Conservation (phyloP, 2,888 invertebrate species). For the Oligia strigilis region DNA sequence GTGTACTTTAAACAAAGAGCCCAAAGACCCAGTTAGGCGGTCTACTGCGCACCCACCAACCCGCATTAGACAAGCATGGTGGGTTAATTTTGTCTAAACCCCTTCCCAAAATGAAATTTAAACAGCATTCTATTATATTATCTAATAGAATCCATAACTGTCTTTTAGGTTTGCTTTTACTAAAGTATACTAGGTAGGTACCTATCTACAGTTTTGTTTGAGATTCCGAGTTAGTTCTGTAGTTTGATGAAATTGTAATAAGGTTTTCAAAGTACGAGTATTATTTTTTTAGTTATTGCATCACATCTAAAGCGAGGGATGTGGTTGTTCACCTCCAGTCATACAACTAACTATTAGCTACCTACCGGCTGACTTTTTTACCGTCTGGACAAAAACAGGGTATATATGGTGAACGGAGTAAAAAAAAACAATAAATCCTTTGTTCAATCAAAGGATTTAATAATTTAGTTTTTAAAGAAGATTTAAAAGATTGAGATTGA, state of each 20-base stretch:
- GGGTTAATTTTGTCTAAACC: too few species aligned
- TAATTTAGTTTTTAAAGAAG: too few species aligned
- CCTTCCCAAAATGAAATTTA: too few species aligned
- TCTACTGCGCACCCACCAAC: too few species aligned
- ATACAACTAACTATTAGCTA: neutral
- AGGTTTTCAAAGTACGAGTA: slow-evolving; percentile 10
- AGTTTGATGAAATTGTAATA: slow-evolving; percentile 24
- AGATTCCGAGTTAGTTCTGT: neutral
- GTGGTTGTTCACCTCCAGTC: neutral
- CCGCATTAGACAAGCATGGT: too few species aligned
- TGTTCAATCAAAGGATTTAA: too few species aligned
- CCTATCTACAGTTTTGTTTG: neutral
- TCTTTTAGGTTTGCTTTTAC: slow-evolving; percentile 14
- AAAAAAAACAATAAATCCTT: neutral
- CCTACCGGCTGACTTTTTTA: neutral
- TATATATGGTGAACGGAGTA: neutral
- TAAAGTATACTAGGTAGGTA: neutral
- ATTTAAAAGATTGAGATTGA: neutral
- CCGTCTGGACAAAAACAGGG: too few species aligned
- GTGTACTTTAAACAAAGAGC: neutral
- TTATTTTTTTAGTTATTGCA: slow-evolving; percentile 29
- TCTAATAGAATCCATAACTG: neutral
- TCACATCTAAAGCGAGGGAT: neutral
- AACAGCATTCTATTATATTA: neutral
- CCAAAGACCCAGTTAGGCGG: too few species aligned